Evolutionary conservation across 2,797 vertebrate genomes (phyloP).

Genomic region (Esox masquinongy): DNA sequence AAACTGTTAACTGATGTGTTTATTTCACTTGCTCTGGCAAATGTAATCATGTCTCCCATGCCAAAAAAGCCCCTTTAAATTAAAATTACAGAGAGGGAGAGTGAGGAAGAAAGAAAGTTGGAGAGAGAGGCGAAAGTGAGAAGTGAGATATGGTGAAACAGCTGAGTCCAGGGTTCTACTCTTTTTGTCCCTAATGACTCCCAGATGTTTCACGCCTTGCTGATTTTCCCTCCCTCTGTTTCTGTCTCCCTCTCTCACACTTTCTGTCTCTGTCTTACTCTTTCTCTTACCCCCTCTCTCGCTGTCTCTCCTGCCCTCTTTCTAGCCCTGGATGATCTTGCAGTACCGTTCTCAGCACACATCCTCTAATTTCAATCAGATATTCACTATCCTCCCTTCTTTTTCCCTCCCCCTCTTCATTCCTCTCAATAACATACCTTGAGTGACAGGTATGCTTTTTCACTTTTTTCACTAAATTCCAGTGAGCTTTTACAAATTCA

Average conservation of each 20-base stretch:
- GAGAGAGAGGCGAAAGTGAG: not conserved
- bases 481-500: not conserved
- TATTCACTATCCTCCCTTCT: not conserved
- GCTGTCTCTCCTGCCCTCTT: not conserved
- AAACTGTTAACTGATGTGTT: too few relatives aligned
- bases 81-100: not conserved
- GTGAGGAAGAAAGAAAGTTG: not conserved
- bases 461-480: not conserved
- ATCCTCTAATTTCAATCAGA: not conserved
- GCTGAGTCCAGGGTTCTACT: slow-evolving; percentile 29
- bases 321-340: not conserved
- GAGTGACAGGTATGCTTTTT: not conserved
- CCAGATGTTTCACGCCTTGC: slow-evolving; percentile 44
- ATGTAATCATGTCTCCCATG: too few relatives aligned
- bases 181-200: slow-evolving; percentile 37
- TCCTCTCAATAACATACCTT: not conserved
- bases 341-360: not conserved
- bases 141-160: slow-evolving; percentile 8
- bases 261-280: not conserved
- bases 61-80: too few relatives aligned
- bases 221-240: not conserved
- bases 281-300: not conserved
- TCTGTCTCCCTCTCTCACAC: not conserved
- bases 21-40: too few relatives aligned
- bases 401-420: not conserved